phyloP scores from a whole-genome alignment of 2,888 invertebrate species.

The Pachycephus smyrnensis region DNA sequence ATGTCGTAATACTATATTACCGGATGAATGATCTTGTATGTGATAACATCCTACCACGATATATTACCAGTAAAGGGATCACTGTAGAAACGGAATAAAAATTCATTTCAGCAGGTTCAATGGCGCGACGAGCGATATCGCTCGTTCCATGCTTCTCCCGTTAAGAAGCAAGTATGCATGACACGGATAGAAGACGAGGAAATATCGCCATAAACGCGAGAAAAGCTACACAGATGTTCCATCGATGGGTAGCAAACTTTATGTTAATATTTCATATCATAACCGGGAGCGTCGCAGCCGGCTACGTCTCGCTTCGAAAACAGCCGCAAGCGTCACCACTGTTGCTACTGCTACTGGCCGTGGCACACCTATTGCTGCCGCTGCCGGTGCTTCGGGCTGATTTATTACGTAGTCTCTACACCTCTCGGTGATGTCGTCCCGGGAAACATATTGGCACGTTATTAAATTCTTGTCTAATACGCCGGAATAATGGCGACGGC shows the following conservation, averaged over 20 bases:
- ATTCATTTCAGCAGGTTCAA: not conserved
- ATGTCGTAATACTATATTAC: not conserved
- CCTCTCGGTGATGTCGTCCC: conserved; percentile 31
- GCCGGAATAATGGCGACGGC: conserved; percentile 48
- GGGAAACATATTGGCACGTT: conserved; percentile 56
- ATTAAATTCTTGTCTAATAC: conserved; percentile 62
- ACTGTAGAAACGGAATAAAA: not conserved
- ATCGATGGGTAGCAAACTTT: not conserved
- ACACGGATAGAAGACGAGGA: not conserved
- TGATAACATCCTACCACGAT: too few relatives aligned
- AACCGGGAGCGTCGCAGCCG: not conserved
- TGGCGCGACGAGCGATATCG: not conserved
- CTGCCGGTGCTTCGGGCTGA: conserved; percentile 31
- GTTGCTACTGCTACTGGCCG: not conserved
- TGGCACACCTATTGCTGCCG: conserved; percentile 1
- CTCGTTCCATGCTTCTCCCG: not conserved
- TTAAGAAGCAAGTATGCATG: not conserved
- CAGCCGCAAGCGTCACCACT: not conserved
- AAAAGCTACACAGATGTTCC: not conserved
- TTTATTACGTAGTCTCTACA: conserved; percentile 38
- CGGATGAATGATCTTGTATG: not conserved
- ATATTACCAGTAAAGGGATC: not conserved
- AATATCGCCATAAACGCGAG: not conserved
- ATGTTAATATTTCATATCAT: conserved; percentile 10
- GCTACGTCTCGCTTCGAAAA: not conserved